Evolutionary conservation across 2,888 invertebrate genomes (phyloP).

Genomic region (Drosophila fungiperda): DNA sequence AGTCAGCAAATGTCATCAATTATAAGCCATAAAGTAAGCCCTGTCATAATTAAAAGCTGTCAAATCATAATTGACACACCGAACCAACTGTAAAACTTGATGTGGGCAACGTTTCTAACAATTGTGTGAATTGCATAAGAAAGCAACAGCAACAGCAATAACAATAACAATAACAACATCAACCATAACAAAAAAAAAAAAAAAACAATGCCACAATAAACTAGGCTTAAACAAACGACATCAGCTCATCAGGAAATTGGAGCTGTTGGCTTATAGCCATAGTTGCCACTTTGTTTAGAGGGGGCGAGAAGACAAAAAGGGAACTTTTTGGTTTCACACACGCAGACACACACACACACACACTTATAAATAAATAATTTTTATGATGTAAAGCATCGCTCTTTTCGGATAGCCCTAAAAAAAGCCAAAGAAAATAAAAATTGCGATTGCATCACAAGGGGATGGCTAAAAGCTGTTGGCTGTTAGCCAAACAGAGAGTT

Average conservation of each 20-base stretch:
- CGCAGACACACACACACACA: background rate
- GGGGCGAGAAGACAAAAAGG: background rate
- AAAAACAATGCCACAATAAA: constrained; percentile 3
- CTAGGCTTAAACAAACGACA: constrained; percentile 28
- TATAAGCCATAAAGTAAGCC: constrained; percentile 51
- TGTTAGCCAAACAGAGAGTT: background rate
- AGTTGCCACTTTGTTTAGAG: background rate
- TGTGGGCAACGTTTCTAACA: constrained; percentile 55
- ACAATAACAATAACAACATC: background rate
- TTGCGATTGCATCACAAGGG: constrained; percentile 45
- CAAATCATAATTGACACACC: constrained; percentile 71
- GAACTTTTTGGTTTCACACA: background rate
- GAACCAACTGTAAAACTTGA: constrained; percentile 13
- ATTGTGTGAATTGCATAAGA: constrained; percentile 75
- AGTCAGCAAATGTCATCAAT: constrained; percentile 66
- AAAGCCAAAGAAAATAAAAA: constrained; percentile 30
- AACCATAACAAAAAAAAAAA: constrained; percentile 6
- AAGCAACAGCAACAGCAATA: constrained; percentile 14
- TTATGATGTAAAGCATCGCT: constrained; percentile 45
- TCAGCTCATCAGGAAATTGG: constrained; percentile 48
- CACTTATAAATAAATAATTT: background rate
- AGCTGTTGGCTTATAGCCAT: constrained; percentile 12
- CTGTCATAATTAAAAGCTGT: constrained; percentile 72
- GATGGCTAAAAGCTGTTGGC: background rate
- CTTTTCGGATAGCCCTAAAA: constrained; percentile 36